These are phyloP conservation scores for Actenoides lindsayi DNA, from an alignment of 2,113 vertebrate genomes.

Conservation along the genomic window DNA sequence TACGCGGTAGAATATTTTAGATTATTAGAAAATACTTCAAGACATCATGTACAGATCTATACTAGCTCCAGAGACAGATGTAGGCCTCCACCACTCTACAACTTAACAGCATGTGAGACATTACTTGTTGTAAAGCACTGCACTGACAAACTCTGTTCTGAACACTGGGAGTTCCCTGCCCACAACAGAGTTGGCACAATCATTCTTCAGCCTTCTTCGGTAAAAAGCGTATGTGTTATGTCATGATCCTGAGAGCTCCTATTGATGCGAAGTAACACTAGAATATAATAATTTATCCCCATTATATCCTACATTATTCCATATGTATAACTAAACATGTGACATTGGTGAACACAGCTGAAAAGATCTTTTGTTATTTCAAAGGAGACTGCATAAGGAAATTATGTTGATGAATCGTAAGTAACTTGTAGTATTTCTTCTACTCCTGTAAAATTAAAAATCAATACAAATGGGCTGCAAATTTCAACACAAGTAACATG, in stretches of 20 bases:
- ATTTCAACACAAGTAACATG: not conserved
- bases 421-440: not conserved
- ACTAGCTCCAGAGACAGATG: not conserved
- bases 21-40: not conserved
- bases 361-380: not conserved
- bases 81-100: not conserved
- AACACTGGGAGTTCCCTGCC: not conserved
- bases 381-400: not conserved
- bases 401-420: not conserved
- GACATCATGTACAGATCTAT: not conserved
- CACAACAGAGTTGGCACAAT: not conserved
- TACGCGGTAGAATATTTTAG: not conserved
- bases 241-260: not conserved
- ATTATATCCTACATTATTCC: not conserved
- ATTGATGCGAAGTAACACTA: not conserved
- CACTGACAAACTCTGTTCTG: not conserved
- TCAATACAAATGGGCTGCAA: not conserved
- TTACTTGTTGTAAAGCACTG: not conserved
- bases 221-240: not conserved
- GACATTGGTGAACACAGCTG: not conserved
- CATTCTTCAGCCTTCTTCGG: not conserved
- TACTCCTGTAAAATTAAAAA: not conserved
- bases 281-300: not conserved
- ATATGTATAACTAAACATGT: not conserved
- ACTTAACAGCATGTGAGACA: not conserved